phyloP scores from a whole-genome alignment of 2,797 vertebrate species.

The Falco rusticolus region DNA sequence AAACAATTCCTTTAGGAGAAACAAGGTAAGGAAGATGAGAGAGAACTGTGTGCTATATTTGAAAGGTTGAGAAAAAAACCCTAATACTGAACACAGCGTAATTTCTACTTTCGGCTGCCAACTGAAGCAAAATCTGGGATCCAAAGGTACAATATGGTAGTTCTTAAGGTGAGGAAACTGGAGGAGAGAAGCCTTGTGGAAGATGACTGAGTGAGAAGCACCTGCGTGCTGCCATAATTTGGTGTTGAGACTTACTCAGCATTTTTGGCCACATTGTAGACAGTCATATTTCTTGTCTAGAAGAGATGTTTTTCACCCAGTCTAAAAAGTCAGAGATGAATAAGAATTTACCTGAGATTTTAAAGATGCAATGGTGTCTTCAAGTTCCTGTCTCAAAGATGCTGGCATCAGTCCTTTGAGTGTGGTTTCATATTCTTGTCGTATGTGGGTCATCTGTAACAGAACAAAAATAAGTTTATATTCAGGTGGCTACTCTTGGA shows the following conservation, averaged over 20 bases:
- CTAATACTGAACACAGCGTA: not conserved
- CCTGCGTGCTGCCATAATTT: not conserved
- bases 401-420: slow-evolving; percentile 92
- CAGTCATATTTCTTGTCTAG: not conserved
- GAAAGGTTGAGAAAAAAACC: not conserved
- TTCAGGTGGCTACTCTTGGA: not conserved
- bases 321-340: not conserved
- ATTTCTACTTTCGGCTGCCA: not conserved
- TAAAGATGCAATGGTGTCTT: slow-evolving; percentile 93
- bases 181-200: not conserved
- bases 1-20: not conserved
- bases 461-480: not conserved
- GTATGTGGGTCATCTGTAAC: slow-evolving; percentile 84
- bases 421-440: slow-evolving; percentile 88
- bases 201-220: not conserved
- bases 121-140: not conserved
- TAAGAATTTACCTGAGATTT: slow-evolving; percentile 88
- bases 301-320: not conserved
- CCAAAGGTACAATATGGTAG: not conserved
- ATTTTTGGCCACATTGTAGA: not conserved
- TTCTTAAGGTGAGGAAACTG: not conserved
- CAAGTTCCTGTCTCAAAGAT: slow-evolving; percentile 87
- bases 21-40: not conserved
- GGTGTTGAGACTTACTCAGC: not conserved
- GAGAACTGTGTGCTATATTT: not conserved